These are phyloP conservation scores for Polymixis lichenea DNA, from an alignment of 2,888 invertebrate species.

Conservation along the genomic window DNA sequence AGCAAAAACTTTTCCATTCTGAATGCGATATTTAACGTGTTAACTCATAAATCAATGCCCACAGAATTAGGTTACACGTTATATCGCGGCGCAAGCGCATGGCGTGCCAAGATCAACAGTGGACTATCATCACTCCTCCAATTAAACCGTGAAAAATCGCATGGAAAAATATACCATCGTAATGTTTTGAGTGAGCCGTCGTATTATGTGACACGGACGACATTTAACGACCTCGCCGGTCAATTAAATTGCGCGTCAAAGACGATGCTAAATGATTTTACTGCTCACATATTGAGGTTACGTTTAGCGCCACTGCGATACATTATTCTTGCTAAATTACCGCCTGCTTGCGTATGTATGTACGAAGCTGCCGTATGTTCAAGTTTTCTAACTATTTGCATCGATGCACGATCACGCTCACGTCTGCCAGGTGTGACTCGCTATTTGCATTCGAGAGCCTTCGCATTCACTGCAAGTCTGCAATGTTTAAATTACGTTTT, in stretches of 20 bases:
- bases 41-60: slow-evolving; percentile 31
- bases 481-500: slow-evolving; percentile 24
- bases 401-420: slow-evolving; percentile 28
- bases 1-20: slow-evolving; percentile 25
- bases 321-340: slow-evolving; percentile 15
- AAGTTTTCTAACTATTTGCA: slow-evolving; percentile 7
- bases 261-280: slow-evolving; percentile 6
- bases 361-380: not conserved
- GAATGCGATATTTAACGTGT: slow-evolving; percentile 30
- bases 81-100: slow-evolving; percentile 6
- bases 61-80: slow-evolving; percentile 44
- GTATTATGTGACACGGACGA: slow-evolving; percentile 19
- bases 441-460: slow-evolving; percentile 39
- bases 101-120: slow-evolving; percentile 54
- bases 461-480: slow-evolving; percentile 25
- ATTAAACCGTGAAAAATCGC: slow-evolving; percentile 24
- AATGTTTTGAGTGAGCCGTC: slow-evolving; percentile 16
- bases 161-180: slow-evolving; percentile 13
- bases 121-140: slow-evolving; percentile 26
- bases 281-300: slow-evolving; percentile 12
- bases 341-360: slow-evolving; percentile 24
- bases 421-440: slow-evolving; percentile 35
- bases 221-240: slow-evolving; percentile 18
- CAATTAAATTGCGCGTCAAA: slow-evolving; percentile 17
- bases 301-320: slow-evolving; percentile 27